These are phyloP conservation scores for Eupristina koningsbergeri DNA, from an alignment of 1,140 invertebrate species.

Conservation along the genomic window DNA sequence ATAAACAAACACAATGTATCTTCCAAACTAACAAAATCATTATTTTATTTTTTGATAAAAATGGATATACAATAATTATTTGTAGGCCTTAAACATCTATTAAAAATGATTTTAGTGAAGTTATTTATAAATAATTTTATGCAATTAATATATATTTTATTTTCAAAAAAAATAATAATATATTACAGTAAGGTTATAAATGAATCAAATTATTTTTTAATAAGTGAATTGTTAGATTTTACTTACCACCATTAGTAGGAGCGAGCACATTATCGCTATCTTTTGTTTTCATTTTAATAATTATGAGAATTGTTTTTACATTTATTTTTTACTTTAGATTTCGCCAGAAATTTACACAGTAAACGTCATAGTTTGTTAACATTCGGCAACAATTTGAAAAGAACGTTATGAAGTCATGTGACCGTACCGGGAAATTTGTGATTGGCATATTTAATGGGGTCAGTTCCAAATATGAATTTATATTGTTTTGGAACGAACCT, in stretches of 20 bases:
- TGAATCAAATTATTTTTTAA: neutral
- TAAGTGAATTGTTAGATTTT: neutral
- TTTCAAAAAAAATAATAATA: neutral
- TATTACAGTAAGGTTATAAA: neutral
- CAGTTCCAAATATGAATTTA: neutral
- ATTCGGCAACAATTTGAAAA: conserved; percentile 42
- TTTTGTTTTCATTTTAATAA: conserved; percentile 46
- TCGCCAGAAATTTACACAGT: neutral
- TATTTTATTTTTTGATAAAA: neutral
- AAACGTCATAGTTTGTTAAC: neutral
- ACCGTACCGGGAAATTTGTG: neutral
- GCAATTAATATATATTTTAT: neutral
- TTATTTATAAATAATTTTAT: neutral
- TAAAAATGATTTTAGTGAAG: neutral
- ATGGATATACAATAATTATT: neutral
- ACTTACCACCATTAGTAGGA: conserved; percentile 21
- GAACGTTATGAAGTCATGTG: conserved; percentile 35
- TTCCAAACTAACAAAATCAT: neutral
- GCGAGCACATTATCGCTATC: neutral
- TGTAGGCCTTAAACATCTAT: neutral
- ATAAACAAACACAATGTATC: neutral
- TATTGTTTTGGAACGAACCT: neutral
- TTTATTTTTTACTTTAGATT: neutral
- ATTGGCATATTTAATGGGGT: conserved; percentile 13
- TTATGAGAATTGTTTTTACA: conserved; percentile 24